Evolutionary conservation across 1,140 invertebrate species (phyloP), one percentile per base, ranked within the genome.

Genomic region (Temnothorax nylanderi): DNA sequence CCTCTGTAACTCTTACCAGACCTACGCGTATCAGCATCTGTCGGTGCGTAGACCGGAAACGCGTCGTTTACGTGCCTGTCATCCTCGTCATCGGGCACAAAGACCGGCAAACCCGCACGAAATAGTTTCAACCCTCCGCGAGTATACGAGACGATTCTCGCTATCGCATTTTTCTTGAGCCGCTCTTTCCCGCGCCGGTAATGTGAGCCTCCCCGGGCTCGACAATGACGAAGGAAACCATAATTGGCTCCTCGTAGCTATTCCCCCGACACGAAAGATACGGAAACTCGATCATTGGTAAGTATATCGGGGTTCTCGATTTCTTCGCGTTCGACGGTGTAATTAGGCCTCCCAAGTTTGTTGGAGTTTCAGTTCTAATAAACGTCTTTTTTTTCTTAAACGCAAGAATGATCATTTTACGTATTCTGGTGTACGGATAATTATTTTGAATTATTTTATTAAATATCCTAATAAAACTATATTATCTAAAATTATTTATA

Each of bases 171-270:
- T 75, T 84, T 67, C 88, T 89, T 41, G 16, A 41, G 62, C 51
- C 58, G 11, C 26, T 72, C 60, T 69, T 78, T 60, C 56, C 75
- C 10, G 64, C 85, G 44, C 11, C 62, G 60, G 76, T 91, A 91
- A 89, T 76, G 74, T 54, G 82, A 80, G 51, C 47, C 72, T 69
- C 58, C 65, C 69, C 58, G 32, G 47, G 80, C 54, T 37, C 81
- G 60, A 90, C 87, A 90, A 90, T 88, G 87, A 90, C 71, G 71
- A 71, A 54, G 89, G 47, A 86, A 80, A 85, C 85, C 76, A 78
- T 91, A 91, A 91, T 91, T 91, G 86, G 76, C 78, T 91, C 85
- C 89, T 90, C 37, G 82, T 74, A 74, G 47, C 80, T 86, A 72
- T 77, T 85, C 82, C 62, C 88, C 69, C 44, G 41, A 65, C 58